phyloP scores from a whole-genome alignment of 2,113 vertebrate genomes.

The Anhinga anhinga region DNA sequence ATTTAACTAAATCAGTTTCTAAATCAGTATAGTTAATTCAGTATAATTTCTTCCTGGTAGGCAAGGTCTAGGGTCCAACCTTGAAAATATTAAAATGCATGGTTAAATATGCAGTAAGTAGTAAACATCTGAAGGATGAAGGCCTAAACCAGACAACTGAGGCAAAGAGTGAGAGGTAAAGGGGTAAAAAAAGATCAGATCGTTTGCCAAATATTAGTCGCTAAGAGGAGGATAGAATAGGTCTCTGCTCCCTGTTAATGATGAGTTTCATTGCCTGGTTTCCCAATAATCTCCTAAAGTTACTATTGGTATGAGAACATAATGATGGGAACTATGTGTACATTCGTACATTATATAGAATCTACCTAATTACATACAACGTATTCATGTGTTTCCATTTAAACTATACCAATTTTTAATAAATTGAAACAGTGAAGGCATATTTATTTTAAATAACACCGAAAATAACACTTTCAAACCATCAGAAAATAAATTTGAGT shows the following conservation, averaged over 20 bases:
- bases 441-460: neutral
- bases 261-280: neutral
- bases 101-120: neutral
- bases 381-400: neutral
- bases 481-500: neutral
- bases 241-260: neutral
- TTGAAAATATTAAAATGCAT: neutral
- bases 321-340: neutral
- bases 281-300: neutral
- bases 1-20: slow-evolving; percentile 10
- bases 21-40: neutral
- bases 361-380: neutral
- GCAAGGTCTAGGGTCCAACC: neutral
- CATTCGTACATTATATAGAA: neutral
- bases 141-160: neutral
- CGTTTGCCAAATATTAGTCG: neutral
- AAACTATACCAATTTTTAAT: neutral
- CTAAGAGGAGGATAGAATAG: neutral
- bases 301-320: neutral
- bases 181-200: neutral
- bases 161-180: neutral
- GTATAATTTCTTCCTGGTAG: neutral
- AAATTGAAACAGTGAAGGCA: neutral
- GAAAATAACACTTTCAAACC: neutral
- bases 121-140: neutral